phyloP scores from a whole-genome alignment of 2,888 invertebrate species.

The Aleiodes alternator region DNA sequence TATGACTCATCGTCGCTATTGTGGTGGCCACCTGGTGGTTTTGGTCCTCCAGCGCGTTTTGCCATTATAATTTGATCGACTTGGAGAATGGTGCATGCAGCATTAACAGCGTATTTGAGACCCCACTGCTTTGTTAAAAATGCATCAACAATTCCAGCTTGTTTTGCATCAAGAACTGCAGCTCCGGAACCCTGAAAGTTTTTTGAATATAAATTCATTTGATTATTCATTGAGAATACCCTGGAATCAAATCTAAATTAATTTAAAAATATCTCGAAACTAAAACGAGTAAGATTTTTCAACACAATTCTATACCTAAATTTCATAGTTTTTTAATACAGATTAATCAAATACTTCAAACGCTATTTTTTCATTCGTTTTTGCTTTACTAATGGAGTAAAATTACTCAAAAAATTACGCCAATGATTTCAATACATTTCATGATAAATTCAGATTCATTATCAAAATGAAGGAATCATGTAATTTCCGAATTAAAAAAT shows the following conservation, averaged over 20 bases:
- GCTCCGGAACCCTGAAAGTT: conserved; percentile 78
- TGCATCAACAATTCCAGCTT: conserved; percentile 88
- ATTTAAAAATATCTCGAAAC: too few species aligned
- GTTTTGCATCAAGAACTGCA: conserved; percentile 84
- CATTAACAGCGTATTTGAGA: conserved; percentile 95
- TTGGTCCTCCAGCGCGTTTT: conserved; percentile 96
- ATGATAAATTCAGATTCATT: neutral
- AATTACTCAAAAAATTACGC: too few species aligned
- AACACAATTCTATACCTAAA: neutral
- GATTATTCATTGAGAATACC: neutral
- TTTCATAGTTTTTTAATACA: too few species aligned
- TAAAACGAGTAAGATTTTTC: neutral
- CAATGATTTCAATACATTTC: too few species aligned
- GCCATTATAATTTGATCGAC: conserved; percentile 99
- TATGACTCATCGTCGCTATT: conserved; percentile 84
- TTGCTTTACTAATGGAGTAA: too few species aligned
- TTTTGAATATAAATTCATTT: conserved; percentile 8
- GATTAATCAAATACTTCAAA: neutral
- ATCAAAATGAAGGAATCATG: too few species aligned
- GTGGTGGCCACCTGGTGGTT: conserved; percentile 80
- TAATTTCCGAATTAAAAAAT: neutral
- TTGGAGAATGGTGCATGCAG: conserved; percentile 93
- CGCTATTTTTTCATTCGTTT: too few species aligned
- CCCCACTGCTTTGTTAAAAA: conserved; percentile 94
- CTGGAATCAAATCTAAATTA: too few species aligned